Conservation (phyloP, 2,113 vertebrate species). For the Poeciliopsis retropinna region DNA sequence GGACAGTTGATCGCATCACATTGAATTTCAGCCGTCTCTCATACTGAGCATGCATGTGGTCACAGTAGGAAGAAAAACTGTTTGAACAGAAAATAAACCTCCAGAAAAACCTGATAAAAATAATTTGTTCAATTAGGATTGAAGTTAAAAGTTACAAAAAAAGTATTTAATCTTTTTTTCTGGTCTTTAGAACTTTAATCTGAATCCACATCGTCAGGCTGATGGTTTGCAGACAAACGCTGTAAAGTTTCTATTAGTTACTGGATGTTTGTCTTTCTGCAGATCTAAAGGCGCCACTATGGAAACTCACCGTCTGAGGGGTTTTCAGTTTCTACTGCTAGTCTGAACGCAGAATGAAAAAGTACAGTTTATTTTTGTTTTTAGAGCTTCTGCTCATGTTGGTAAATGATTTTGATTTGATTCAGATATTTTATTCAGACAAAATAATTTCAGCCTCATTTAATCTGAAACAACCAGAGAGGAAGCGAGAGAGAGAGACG, state of each 20-base stretch:
- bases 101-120: not conserved
- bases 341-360: not conserved
- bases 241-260: too few species aligned
- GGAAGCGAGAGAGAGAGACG: not conserved
- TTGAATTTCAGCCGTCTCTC: too few species aligned
- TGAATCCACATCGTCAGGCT: not conserved
- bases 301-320: slow-evolving; percentile 1
- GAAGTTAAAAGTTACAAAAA: not conserved
- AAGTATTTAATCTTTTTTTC: too few species aligned
- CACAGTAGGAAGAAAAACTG: too few species aligned
- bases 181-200: too few species aligned
- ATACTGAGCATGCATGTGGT: too few species aligned
- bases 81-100: not conserved
- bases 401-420: not conserved
- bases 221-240: too few species aligned
- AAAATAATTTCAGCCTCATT: slow-evolving; percentile 44
- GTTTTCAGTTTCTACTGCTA: slow-evolving; percentile 11
- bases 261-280: not conserved
- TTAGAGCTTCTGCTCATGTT: not conserved
- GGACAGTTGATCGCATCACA: too few species aligned
- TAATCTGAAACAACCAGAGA: slow-evolving; percentile 34
- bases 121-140: not conserved
- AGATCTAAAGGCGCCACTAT: slow-evolving; percentile 26
- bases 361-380: not conserved
- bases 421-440: slow-evolving; percentile 46